A percentile compares a stretch with the other conserved stretches of the same genome.
Evolutionary conservation across 2,797 vertebrate genomes (phyloP).

Genomic region (Rhodeus uyekii): DNA sequence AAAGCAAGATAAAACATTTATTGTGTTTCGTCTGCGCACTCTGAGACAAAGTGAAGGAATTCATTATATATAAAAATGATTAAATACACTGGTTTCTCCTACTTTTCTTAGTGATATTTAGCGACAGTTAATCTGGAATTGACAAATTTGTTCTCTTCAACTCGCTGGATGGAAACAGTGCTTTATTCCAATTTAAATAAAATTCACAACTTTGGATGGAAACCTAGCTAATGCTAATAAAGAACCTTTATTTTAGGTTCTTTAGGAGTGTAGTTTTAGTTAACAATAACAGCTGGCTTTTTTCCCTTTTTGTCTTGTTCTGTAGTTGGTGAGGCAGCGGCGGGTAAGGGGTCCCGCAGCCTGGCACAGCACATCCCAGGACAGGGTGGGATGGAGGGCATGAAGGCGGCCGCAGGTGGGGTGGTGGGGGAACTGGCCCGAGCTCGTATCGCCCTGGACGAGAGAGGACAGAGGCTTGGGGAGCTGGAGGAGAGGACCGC

Average conservation of each 20-base stretch:
- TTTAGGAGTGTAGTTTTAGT: neutral
- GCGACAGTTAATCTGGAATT: too few relatives aligned
- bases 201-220: too few relatives aligned
- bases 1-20: too few relatives aligned
- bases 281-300: neutral
- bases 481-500: conserved; percentile 95
- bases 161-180: too few relatives aligned
- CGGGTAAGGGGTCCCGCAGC: conserved; percentile 92
- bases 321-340: conserved; percentile 91
- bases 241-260: neutral
- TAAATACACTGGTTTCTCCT: too few relatives aligned
- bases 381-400: conserved; percentile 85
- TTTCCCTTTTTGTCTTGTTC: neutral
- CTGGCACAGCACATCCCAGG: conserved; percentile 97
- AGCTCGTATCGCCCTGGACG: conserved; percentile 91
- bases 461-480: conserved; percentile 92
- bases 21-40: too few relatives aligned
- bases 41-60: too few relatives aligned
- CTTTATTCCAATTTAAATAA: too few relatives aligned
- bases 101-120: too few relatives aligned
- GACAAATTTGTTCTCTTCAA: too few relatives aligned
- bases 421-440: conserved; percentile 90
- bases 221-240: neutral
- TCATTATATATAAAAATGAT: too few relatives aligned
- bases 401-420: conserved; percentile 89